These are phyloP conservation scores for Enoplosus armatus DNA, from an alignment of 2,797 vertebrate genomes.

Conservation along the genomic window DNA sequence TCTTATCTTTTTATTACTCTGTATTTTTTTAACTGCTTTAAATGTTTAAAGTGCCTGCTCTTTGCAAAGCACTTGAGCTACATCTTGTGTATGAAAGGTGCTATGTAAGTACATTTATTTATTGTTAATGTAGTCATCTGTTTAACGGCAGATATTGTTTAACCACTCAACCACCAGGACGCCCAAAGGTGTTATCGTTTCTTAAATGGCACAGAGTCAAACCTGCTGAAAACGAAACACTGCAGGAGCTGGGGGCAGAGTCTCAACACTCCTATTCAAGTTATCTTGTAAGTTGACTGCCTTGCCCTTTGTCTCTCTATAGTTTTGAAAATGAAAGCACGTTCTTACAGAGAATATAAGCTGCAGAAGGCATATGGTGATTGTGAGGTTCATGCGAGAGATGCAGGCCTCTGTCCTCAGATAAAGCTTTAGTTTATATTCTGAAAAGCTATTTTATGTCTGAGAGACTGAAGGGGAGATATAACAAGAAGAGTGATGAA, in stretches of 20 bases:
- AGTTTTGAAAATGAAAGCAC: not conserved
- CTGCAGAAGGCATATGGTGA: not conserved
- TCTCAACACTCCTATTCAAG: not conserved
- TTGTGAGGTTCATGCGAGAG: not conserved
- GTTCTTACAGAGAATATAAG: not conserved
- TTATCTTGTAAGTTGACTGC: no score
- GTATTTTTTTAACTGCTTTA: no score
- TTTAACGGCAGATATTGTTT: no score
- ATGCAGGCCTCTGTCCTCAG: not conserved
- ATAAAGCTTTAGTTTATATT: not conserved
- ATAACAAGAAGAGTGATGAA: not conserved
- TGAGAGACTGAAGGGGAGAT: not conserved
- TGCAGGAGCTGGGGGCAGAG: not conserved
- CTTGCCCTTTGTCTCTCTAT: not conserved
- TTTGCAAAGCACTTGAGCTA: not conserved
- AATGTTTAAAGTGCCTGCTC: not conserved
- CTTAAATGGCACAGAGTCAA: not conserved
- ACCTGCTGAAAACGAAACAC: not conserved
- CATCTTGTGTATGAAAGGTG: not conserved
- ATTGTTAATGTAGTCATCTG: no score
- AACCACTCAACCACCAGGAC: not conserved
- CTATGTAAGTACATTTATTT: no score
- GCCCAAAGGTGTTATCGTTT: not conserved
- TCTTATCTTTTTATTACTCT: no score
- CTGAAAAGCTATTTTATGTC: not conserved